Evolutionary conservation across 1,140 invertebrate genomes (phyloP).

Genomic region (Drosophila asahinai): DNA sequence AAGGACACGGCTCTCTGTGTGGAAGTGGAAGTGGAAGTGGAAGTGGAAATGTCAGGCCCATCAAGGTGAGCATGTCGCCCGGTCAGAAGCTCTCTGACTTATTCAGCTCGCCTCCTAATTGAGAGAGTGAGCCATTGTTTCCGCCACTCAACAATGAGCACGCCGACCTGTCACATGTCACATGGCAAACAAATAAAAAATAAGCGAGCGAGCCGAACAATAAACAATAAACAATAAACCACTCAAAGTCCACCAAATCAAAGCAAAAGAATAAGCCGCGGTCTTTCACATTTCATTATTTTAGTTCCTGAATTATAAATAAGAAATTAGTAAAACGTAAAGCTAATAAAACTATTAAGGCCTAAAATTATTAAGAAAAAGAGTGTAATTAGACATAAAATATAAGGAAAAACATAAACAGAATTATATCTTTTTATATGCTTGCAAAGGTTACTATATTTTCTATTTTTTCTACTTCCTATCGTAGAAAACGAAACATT

Average conservation of each 20-base stretch:
- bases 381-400: too few species aligned
- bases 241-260: slow-evolving; percentile 3
- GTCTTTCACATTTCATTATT: too few species aligned
- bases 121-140: slow-evolving; percentile 51
- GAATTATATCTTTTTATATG: too few species aligned
- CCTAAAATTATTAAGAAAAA: too few species aligned
- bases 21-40: slow-evolving; percentile 62
- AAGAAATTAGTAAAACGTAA: too few species aligned
- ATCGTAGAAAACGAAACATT: too few species aligned
- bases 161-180: slow-evolving; percentile 76
- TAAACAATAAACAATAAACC: slow-evolving; percentile 23
- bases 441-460: too few species aligned
- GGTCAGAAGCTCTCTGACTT: slow-evolving; percentile 45
- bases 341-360: too few species aligned
- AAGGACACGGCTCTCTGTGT: slow-evolving; percentile 14
- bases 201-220: slow-evolving; percentile 3
- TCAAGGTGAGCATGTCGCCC: slow-evolving; percentile 63
- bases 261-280: too few species aligned
- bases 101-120: slow-evolving; percentile 50
- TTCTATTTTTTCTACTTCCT: too few species aligned
- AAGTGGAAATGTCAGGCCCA: slow-evolving; percentile 56
- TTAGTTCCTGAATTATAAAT: too few species aligned
- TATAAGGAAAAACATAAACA: too few species aligned
- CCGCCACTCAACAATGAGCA: slow-evolving; percentile 56
- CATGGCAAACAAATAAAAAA: slow-evolving; percentile 34